These are phyloP conservation scores for Corythornis vintsioides DNA, from an alignment of 2,113 vertebrate species.

Conservation along the genomic window DNA sequence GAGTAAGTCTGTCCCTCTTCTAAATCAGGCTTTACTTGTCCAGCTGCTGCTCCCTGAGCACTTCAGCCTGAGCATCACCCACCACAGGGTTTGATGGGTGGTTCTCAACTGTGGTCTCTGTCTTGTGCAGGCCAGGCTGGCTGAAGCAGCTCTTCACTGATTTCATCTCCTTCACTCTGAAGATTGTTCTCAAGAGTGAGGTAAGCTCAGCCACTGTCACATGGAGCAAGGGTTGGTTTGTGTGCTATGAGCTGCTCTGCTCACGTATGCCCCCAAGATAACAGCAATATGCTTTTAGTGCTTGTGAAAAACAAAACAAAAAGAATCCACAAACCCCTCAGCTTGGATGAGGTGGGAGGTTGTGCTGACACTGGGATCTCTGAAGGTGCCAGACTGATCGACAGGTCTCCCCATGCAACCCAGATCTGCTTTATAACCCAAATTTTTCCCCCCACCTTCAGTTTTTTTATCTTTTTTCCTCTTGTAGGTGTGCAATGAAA, in stretches of 20 bases:
- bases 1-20: conserved; percentile 73
- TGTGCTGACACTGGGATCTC: background rate
- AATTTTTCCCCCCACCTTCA: background rate
- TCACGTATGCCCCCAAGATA: background rate
- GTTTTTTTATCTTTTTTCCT: background rate
- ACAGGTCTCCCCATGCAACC: background rate
- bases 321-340: background rate
- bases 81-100: fast-evolving
- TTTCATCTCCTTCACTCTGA: conserved; percentile 88
- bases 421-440: background rate
- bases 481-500: conserved; percentile 88
- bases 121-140: conserved; percentile 81
- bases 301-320: background rate
- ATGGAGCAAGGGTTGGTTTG: background rate
- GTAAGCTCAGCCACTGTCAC: conserved; percentile 62
- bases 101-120: background rate
- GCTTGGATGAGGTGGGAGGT: background rate
- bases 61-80: background rate
- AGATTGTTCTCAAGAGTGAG: conserved; percentile 85
- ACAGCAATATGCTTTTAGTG: background rate
- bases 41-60: background rate
- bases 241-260: background rate
- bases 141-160: conserved; percentile 86
- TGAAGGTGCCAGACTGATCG: background rate
- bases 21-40: background rate